Evolutionary conservation across 2,113 vertebrate genomes (phyloP), one percentile per base, ranked within the genome.

Genomic region (Eulemur rufifrons): DNA sequence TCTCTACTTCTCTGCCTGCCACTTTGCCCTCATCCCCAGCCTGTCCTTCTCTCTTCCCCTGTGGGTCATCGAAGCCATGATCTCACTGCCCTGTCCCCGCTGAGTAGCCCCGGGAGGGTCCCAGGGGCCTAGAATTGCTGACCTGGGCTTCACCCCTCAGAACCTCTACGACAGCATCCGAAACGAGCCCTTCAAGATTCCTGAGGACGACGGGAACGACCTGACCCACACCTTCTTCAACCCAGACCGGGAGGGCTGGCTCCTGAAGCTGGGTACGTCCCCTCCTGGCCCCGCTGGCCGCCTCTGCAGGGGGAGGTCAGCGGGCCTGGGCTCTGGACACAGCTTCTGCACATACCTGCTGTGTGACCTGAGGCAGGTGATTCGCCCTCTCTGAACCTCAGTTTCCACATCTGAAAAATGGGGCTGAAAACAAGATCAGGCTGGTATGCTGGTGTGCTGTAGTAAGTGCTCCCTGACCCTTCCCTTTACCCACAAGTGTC

Each of bases 211-310:
- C 0, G 98, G 98, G 47, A 99, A 99, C 3, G 99, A 99, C 97
- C 98, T 99, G 97, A 99, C 99, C 2, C 99, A 99, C 98, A 99
- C 99, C 56, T 99, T 99, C 98, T 99, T 99, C 97, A 99, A 99
- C 98, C 99, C 99, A 0, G 99, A 99, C 89, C 98, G 99, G 91
- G 99, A 99, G 98, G 99, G 99, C 97, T 99, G 99, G 99, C 99
- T 99, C 90, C 99, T 99, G 32, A 99, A 99, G 97, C 98, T 99
- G 81, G 99, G 99, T 99, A 97, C 59, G 97, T 86, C 86, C 85
- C 84, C 71, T 47, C 73, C 85, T 45, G 56, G 81, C 45, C 29
- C 42, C 3, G 0, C 77, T 15, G 54, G 50, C 66, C 5, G 29
- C n/a, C n/a, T 69, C 56, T 56, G 17, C 42, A 37, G 64, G 59